Conservation (phyloP, 1,140 invertebrate species). For the Limonius californicus region DNA sequence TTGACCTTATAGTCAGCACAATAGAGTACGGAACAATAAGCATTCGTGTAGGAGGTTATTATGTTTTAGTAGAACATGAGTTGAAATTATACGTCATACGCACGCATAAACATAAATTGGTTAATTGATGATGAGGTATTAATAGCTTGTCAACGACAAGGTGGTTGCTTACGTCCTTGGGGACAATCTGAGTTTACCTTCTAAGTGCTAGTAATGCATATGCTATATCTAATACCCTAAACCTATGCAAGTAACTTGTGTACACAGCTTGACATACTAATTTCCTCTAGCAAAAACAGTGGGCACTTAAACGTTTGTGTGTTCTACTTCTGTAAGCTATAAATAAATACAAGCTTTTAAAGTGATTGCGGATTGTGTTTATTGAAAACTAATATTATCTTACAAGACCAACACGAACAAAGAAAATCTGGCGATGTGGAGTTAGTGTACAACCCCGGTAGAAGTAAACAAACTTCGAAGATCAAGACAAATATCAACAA, state of each 20-base stretch:
- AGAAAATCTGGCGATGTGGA: not conserved
- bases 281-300: not conserved
- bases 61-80: too few relatives aligned
- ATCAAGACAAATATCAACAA: not conserved
- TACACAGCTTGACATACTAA: not conserved
- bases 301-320: too few relatives aligned
- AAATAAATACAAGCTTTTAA: too few relatives aligned
- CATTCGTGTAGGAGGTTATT: too few relatives aligned
- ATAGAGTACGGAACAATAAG: too few relatives aligned
- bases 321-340: too few relatives aligned
- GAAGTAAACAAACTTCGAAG: not conserved
- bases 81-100: too few relatives aligned
- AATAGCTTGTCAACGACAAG: not conserved
- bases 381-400: not conserved
- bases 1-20: too few relatives aligned
- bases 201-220: not conserved
- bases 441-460: not conserved
- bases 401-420: not conserved
- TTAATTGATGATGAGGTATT: not conserved
- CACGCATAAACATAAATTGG: not conserved
- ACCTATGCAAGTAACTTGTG: not conserved
- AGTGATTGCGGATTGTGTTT: not conserved
- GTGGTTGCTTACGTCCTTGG: not conserved
- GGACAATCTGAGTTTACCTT: not conserved
- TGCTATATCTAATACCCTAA: too few relatives aligned